A percentile compares a stretch with the other conserved stretches of the same genome.
phyloP scores from a whole-genome alignment of 2,797 vertebrate genomes.

The Pteronotus mesoamericanus region DNA sequence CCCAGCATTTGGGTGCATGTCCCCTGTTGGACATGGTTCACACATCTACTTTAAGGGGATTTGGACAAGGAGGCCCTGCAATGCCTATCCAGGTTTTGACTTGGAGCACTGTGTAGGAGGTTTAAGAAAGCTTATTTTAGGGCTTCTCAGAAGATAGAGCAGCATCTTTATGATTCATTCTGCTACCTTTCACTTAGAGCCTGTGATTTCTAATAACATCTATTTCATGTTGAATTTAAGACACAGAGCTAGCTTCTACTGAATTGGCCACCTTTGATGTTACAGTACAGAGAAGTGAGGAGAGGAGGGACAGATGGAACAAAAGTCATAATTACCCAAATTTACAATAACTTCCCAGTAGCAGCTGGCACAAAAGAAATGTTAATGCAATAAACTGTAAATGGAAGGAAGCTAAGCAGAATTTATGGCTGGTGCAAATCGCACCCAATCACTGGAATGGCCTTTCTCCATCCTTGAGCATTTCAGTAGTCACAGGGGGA shows the following conservation, averaged over 20 bases:
- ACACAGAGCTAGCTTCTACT: constrained; percentile 72
- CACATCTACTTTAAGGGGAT: constrained; percentile 79
- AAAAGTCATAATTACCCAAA: constrained; percentile 85
- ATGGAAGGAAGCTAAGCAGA: constrained; percentile 80
- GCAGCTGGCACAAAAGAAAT: constrained; percentile 84
- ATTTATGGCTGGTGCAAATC: constrained; percentile 79
- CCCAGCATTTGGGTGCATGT: constrained; percentile 63
- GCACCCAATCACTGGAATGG: constrained; percentile 73
- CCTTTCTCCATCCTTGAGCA: constrained; percentile 75
- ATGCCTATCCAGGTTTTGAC: constrained; percentile 76
- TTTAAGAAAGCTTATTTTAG: constrained; percentile 84
- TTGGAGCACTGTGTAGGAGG: constrained; percentile 72
- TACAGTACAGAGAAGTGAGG: constrained; percentile 79
- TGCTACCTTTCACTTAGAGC: constrained; percentile 71
- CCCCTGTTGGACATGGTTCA: constrained; percentile 73
- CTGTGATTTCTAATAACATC: constrained; percentile 79
- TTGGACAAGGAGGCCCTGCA: constrained; percentile 69
- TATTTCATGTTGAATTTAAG: constrained; percentile 80
- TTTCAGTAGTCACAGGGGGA: constrained; percentile 72
- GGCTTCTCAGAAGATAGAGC: constrained; percentile 78
- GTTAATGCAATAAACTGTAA: constrained; percentile 84
- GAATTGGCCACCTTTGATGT: constrained; percentile 84
- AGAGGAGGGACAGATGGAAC: constrained; percentile 82
- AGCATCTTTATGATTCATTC: constrained; percentile 78
- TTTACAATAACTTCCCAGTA: constrained; percentile 84